These are phyloP conservation scores for Dryobates pubescens DNA, from an alignment of 2,797 vertebrate genomes.

Conservation along the genomic window DNA sequence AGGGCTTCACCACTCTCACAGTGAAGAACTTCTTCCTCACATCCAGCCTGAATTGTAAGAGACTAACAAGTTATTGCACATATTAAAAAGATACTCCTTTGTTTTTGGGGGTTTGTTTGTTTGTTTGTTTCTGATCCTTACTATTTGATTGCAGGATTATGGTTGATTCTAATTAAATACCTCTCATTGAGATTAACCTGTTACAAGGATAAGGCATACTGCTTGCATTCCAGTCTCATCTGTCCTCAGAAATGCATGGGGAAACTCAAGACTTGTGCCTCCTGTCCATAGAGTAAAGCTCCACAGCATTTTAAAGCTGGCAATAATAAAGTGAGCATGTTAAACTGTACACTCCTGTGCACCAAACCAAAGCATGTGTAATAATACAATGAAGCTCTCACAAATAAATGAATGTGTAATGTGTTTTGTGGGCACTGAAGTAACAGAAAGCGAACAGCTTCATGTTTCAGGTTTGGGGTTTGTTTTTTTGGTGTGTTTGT, in stretches of 20 bases:
- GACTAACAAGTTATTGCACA: slow-evolving; percentile 12
- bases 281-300: background rate
- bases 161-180: slow-evolving; percentile 16
- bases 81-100: background rate
- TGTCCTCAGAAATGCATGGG: background rate
- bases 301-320: background rate
- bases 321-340: slow-evolving; percentile 6
- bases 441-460: slow-evolving; percentile 23
- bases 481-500: background rate
- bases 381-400: slow-evolving; percentile 27
- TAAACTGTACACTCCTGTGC: slow-evolving; percentile 7
- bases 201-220: background rate
- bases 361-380: slow-evolving; percentile 4
- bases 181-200: background rate
- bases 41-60: background rate
- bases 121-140: background rate
- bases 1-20: too few relatives aligned
- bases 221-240: background rate
- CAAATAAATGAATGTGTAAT: slow-evolving; percentile 50
- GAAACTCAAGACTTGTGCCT: background rate
- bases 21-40: too few relatives aligned
- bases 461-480: background rate
- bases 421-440: slow-evolving; percentile 40
- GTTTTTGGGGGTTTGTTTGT: too few relatives aligned
- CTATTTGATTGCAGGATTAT: slow-evolving; percentile 14